phyloP scores from a whole-genome alignment of 23 tunicate genomes.

The Styela clava region DNA sequence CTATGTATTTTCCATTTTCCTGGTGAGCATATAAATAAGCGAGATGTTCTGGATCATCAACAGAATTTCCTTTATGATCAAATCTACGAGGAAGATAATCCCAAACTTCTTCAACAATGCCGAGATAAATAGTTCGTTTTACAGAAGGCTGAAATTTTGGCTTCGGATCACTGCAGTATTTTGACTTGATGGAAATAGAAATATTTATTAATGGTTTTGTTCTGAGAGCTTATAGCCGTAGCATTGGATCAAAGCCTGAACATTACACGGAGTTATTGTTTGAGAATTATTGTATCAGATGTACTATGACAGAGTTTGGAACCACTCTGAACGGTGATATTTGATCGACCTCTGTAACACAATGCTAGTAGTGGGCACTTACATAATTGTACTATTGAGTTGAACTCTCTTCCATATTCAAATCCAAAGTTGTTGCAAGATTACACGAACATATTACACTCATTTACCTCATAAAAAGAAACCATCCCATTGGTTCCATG shows the following conservation, averaged over 20 bases:
- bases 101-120: slow-evolving; percentile 52
- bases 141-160: background rate
- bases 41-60: background rate
- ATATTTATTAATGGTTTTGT: no score
- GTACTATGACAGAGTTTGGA: no score
- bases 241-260: no score
- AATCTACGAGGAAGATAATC: slow-evolving; percentile 29
- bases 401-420: no score
- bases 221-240: no score
- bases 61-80: slow-evolving; percentile 13
- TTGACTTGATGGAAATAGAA: background rate
- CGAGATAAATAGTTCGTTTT: slow-evolving; percentile 37
- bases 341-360: no score
- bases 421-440: no score
- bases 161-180: background rate
- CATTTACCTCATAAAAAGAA: slow-evolving; percentile 30
- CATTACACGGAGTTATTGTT: no score
- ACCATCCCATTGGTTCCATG: slow-evolving; percentile 39
- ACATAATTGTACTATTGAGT: no score
- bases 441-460: background rate
- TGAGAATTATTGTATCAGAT: no score
- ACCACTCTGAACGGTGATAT: no score
- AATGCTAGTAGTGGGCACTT: no score
- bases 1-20: slow-evolving; percentile 40
- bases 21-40: slow-evolving; percentile 30